Base-by-base conservation (phyloP, 2,113 vertebrate genomes). In the Taurulus bubalis region DNA sequence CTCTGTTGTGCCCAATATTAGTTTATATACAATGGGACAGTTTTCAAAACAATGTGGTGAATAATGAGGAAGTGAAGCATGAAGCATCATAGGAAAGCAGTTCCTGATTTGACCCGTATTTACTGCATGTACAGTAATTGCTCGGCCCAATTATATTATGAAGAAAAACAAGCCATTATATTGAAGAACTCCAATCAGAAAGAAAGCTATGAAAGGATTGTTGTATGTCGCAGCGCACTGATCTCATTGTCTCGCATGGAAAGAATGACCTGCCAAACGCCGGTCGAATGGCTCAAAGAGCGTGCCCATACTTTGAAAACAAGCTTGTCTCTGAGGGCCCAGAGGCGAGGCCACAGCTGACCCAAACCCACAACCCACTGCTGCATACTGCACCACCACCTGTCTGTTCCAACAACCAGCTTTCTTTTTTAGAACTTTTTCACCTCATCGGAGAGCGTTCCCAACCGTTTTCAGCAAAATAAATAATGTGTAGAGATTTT, bases 301-400 rank as follows among this genome's bases (percentile, higher is more conserved):
- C 26, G 6, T 84, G 71, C 74, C 80, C 66, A 63, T 69, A 75
- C 65, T 59, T 68, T 26, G n/a, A 83, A 88, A 87, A 88, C 85
- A 83, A 75, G 15, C 55, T 36, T 32, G 79, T 82, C 64, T 83
- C 81, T 0, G 20, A 72, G 45, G 69, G 71, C 40, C 58, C 10
- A 12, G 36, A 63, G 36, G 56, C 67, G 45, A 69, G 58, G n/a
- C 32, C 26, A 20, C 62, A 79, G 71, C 68, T 86, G 79, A 87
- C 76, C 68, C 62, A 40, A 42, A 71, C 63, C 75, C 24, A 71
- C 45, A 58, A 47, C 63, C 26, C 26, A n/a, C 36, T 34, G 15
- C 51, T n/a, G 10, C 0, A 2, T 11, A 5, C 60, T 16, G 42
- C 74, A 49, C 66, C 38, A 62, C 66, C 38, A 62, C 75, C 78